Percentiles rank a stretch among this genome's conserved stretches.
These are phyloP conservation scores for Serranus cabrilla DNA, from an alignment of 2,797 vertebrate genomes.

Conservation along the genomic window DNA sequence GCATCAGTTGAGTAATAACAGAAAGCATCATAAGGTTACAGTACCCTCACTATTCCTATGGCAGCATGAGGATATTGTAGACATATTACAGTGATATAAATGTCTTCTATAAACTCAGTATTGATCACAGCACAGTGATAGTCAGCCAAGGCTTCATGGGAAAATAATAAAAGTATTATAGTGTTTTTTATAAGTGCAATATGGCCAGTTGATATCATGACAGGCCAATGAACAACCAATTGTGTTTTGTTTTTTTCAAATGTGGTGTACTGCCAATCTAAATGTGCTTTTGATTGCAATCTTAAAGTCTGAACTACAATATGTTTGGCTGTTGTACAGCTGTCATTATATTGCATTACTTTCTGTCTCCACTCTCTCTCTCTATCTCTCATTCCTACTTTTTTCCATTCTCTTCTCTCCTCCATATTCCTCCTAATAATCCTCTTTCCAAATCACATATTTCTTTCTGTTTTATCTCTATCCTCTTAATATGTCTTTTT, in stretches of 20 bases:
- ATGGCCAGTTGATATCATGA: background rate
- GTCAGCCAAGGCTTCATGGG: constrained; percentile 6
- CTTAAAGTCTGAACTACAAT: constrained; percentile 6
- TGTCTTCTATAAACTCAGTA: constrained; percentile 8
- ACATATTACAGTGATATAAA: background rate
- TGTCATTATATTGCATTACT: constrained; percentile 31
- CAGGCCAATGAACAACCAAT: constrained; percentile 9
- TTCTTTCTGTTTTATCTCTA: background rate
- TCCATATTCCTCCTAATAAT: background rate
- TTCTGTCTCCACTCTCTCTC: background rate
- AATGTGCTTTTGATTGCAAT: constrained; percentile 34
- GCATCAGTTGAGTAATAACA: constrained; percentile 3
- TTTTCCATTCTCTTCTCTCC: background rate
- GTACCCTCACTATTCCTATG: background rate
- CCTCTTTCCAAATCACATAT: background rate
- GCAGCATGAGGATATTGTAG: background rate
- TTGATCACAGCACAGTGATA: constrained; percentile 31
- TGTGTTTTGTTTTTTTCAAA: background rate
- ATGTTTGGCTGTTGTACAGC: constrained; percentile 22
- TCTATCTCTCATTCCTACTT: background rate
- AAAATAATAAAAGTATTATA: constrained; percentile 14
- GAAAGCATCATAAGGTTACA: background rate
- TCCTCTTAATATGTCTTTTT: background rate
- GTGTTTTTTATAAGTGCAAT: constrained; percentile 13
- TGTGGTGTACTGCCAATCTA: constrained; percentile 24